These are phyloP conservation scores for Ostrea denselamellosa DNA, from an alignment of 1,140 invertebrate species.

Conservation along the genomic window DNA sequence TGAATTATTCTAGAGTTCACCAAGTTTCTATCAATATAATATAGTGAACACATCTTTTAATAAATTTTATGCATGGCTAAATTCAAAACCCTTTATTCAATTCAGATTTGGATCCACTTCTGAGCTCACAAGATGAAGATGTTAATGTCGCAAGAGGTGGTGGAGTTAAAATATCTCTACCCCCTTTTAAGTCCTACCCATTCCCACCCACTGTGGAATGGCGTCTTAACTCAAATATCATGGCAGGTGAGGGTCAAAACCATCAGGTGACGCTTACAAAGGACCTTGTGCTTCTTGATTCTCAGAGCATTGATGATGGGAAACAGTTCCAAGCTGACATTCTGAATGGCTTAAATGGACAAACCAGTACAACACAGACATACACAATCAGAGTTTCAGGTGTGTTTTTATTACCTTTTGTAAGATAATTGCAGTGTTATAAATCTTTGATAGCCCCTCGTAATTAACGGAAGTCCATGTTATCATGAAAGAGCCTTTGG, in stretches of 20 bases:
- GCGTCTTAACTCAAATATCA: background rate
- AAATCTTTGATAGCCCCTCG: background rate
- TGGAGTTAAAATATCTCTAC: background rate
- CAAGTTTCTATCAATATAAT: no score
- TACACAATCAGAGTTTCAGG: slow-evolving; percentile 14
- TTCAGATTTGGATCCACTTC: slow-evolving; percentile 32
- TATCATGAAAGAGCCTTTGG: no score
- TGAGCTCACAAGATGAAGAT: background rate
- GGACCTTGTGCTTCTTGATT: background rate
- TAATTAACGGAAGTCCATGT: no score
- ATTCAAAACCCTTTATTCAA: no score
- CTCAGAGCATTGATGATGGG: background rate
- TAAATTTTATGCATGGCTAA: no score
- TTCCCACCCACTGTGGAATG: slow-evolving; percentile 24
- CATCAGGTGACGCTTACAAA: background rate
- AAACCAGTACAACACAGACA: background rate
- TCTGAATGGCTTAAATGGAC: slow-evolving; percentile 16
- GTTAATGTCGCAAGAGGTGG: background rate
- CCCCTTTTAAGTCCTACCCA: slow-evolving; percentile 16
- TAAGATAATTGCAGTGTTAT: background rate
- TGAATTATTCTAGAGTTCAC: no score
- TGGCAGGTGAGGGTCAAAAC: background rate
- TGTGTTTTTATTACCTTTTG: background rate
- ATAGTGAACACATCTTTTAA: no score
- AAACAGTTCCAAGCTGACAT: slow-evolving; percentile 1